Evolutionary conservation across 2,113 vertebrate genomes (phyloP), one percentile per base, ranked within the genome.

Genomic region (Nyctereutes procyonoides): DNA sequence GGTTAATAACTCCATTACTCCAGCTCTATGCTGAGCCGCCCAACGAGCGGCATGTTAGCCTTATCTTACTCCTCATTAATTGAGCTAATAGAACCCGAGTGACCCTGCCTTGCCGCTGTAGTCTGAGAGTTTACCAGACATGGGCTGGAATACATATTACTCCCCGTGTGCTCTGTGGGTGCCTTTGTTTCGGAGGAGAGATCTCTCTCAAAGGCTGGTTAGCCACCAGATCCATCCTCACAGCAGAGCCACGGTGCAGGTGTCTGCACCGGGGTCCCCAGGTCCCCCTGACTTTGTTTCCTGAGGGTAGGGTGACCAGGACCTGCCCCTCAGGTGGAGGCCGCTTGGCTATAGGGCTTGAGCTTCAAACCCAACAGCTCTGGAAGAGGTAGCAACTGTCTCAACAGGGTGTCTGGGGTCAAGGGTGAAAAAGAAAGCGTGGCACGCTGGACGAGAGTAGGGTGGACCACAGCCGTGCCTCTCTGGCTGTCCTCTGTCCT

Each of bases 1-100:
- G 99, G 99, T 99, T 99, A 99, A 99, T 99, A 99, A 99, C 99
- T 99, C 99, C 98, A 99, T 99, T 99, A 99, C 99, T 98, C 99
- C 99, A 99, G 99, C 99, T 99, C 99, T 98, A 98, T 86, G 98
- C 99, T 98, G 98, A 99, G 99, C 99, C 99, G 95, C 99, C 99
- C 99, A 99, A 98, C 99, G 99, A 99, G 99, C 98, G 97, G 96
- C 97, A 98, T 99, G 99, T 99, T 99, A 99, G 99, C 99, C 98
- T 98, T 99, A 98, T 99, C 99, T 99, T 99, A 99, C 99, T 99
- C 99, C 99, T 99, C 99, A 99, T 99, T 99, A 99, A 99, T 99
- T 99, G 99, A 99, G 99, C 99, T 99, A 99, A 99, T 99, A 99
- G 99, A 99, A 99, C 99, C 99, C 98, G 97, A 69, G 97, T 98